Evolutionary conservation across 1,140 invertebrate genomes (phyloP).

Genomic region (Ectropis grisescens): DNA sequence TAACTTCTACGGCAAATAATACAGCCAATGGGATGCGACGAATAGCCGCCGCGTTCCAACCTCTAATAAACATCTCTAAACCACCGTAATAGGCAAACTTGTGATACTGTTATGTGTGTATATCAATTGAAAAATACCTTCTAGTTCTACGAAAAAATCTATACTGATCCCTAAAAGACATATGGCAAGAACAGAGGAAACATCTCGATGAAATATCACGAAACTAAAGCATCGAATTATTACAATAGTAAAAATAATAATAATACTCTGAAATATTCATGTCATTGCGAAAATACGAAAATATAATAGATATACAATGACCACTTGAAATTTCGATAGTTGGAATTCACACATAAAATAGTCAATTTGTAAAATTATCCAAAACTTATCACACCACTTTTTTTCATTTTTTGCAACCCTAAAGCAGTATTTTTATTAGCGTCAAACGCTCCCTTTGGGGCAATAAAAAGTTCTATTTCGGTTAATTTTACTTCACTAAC

Average conservation of each 20-base stretch:
- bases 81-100: conserved; percentile 48
- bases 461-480: conserved; percentile 58
- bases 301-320: conserved; percentile 24
- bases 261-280: conserved; percentile 23
- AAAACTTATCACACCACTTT: conserved; percentile 69
- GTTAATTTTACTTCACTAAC: conserved; percentile 64
- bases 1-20: conserved; percentile 61
- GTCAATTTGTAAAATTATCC: conserved; percentile 70
- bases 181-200: conserved; percentile 67
- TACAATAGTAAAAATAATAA: background rate
- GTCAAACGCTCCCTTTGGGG: conserved; percentile 68
- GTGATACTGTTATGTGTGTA: conserved; percentile 51
- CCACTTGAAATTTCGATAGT: conserved; percentile 55
- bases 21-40: conserved; percentile 41
- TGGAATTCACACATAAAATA: conserved; percentile 67
- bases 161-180: conserved; percentile 59
- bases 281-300: conserved; percentile 37
- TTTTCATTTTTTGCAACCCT: conserved; percentile 66
- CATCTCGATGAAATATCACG: conserved; percentile 45
- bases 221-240: conserved; percentile 24
- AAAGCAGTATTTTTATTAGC: conserved; percentile 65
- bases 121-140: conserved; percentile 59
- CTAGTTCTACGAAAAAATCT: conserved; percentile 53
- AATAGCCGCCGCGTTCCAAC: conserved; percentile 34
- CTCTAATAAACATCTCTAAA: conserved; percentile 50